Evolutionary conservation across 2,888 invertebrate genomes (phyloP), one percentile per base, ranked within the genome.

Genomic region (Eremobia ochroleuca): DNA sequence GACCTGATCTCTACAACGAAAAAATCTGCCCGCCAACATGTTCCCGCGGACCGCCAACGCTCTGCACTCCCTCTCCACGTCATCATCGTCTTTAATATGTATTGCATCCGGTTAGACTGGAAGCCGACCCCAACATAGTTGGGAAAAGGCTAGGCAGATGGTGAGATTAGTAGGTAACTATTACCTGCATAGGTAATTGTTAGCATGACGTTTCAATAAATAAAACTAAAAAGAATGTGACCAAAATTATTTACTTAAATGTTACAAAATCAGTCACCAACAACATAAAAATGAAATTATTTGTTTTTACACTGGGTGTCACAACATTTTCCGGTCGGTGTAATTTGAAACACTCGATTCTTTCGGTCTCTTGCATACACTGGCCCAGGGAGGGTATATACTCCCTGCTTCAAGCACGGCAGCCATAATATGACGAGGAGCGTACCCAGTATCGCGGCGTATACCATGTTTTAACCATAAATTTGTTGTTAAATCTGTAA

Each of bases 331-430:
- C 92, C 91, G 0, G 94, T 93, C 0, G 95, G 91, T 0, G 92
- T 93, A 46, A 95, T 92, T 46, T 86, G 85, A 76, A 91, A 95
- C 11, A 94, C 69, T 11, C 95, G 88, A 79, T 94, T 94, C 70
- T 90, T 92, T 52, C 95, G 90, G 72, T 95, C 95, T 70, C 89
- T 92, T 2, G 94, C 95, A 82, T 90, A 94, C 18, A 94, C 93
- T 0, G 92, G 92, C 0, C 91, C 92, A 0, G 90, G 90, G 4
- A 81, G 62, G 0, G 92, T 82, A 87, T 92, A 94, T 25, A 92
- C 11, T 6, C 93, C 94, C 80, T 86, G 85, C 76, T 84, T 91
- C 13, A 95, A 25, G 81, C 95, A 95, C 4, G 95, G 95, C 2
- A 90, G 79, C 95, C 95, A 95, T 86, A 94, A 79, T 0, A 91